These are phyloP conservation scores for Excalfactoria chinensis DNA, from an alignment of 2,113 vertebrate genomes.

Conservation along the genomic window DNA sequence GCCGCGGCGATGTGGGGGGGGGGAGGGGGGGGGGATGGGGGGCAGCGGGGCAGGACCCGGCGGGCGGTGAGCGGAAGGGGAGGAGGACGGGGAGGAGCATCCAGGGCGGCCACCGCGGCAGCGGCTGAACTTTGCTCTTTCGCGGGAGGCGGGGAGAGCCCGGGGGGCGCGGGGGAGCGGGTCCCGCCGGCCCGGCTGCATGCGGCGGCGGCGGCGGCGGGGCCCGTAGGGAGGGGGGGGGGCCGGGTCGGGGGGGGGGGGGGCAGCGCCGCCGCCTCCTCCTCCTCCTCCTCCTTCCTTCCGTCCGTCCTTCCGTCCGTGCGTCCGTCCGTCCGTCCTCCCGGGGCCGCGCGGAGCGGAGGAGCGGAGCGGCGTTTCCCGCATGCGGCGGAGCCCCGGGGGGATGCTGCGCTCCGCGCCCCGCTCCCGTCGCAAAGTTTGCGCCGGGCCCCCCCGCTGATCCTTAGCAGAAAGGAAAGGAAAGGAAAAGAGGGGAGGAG, in stretches of 20 bases:
- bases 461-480: too few relatives aligned
- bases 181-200: background rate
- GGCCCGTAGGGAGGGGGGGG: background rate
- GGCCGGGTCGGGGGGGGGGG: background rate
- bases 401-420: background rate
- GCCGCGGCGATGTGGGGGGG: background rate
- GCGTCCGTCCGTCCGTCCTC: too few relatives aligned
- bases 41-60: conserved; percentile 4
- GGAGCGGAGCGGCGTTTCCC: background rate
- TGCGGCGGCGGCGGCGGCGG: background rate
- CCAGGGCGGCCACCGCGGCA: conserved; percentile 34
- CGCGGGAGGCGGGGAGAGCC: conserved; percentile 2
- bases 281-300: too few relatives aligned
- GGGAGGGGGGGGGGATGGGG: background rate
- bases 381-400: background rate
- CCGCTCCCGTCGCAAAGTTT: background rate
- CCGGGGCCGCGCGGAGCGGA: background rate
- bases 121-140: conserved; percentile 40
- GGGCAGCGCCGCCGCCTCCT: too few relatives aligned
- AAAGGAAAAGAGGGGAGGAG: too few relatives aligned
- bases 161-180: background rate
- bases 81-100: conserved; percentile 35
- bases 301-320: too few relatives aligned
- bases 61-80: conserved; percentile 14
- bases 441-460: background rate